Conservation (phyloP, 30 jellyfish, hydroid and myxozoan species). For the Chrysaora quinquecirrha region DNA sequence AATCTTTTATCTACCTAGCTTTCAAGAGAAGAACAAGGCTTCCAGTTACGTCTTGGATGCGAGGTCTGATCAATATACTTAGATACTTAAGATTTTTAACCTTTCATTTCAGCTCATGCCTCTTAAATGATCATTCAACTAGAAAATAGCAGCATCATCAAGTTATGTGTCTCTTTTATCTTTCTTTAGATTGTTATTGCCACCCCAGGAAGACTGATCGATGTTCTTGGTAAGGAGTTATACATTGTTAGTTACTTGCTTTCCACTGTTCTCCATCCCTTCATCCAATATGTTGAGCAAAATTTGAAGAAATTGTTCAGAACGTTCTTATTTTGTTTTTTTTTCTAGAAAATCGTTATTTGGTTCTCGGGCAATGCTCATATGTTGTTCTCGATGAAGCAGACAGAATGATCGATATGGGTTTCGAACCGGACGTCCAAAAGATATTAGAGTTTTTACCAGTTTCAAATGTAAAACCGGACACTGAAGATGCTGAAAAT, state of each 20-base stretch:
- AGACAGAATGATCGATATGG: conserved; percentile 99
- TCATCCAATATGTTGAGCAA: too few relatives aligned
- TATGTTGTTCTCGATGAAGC: conserved; percentile 99
- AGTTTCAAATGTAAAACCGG: conserved; percentile 91
- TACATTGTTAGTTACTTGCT: too few relatives aligned
- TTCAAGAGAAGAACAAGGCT: conserved; percentile 99
- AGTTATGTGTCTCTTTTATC: too few relatives aligned
- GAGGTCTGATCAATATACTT: too few relatives aligned
- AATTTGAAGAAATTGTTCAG: too few relatives aligned
- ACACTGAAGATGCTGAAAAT: conserved; percentile 97
- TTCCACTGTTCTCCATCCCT: too few relatives aligned
- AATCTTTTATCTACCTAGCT: too few relatives aligned
- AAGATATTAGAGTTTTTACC: conserved; percentile 91
- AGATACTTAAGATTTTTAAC: too few relatives aligned
- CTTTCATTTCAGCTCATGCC: too few relatives aligned
- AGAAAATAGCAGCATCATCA: too few relatives aligned
- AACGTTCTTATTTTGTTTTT: not conserved
- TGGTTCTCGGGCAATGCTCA: conserved; percentile 93
- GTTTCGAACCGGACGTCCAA: conserved; percentile 98
- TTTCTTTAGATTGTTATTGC: conserved; percentile 94
- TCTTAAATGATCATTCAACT: too few relatives aligned
- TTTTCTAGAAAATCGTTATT: conserved; percentile 85
- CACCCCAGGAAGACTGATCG: conserved; percentile 99
- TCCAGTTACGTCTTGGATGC: conserved; percentile 95
- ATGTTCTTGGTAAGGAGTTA: conserved; percentile 93